Base-by-base conservation (phyloP, 1,140 invertebrate species). In the Halesus radiatus region DNA sequence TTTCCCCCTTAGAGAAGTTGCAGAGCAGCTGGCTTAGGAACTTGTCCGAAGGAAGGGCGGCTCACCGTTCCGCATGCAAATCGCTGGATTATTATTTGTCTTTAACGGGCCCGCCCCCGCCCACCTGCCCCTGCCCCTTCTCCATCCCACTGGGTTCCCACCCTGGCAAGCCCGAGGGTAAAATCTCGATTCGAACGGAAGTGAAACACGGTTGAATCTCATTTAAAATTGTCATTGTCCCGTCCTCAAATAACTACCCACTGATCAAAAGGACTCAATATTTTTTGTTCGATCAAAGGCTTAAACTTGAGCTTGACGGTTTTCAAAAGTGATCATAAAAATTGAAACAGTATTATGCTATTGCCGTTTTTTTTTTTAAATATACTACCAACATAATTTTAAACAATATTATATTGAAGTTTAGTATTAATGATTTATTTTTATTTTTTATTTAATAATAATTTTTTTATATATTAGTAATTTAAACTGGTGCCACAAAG, bases 21-120 rank as follows among this genome's bases (percentile, higher is more conserved):
- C 60, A 26, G 22, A 66, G 62, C 72, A 54, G 72, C 45, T n/a
- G 72, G 72, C 72, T 54, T 54, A 54, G 53, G 32, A 74, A 74
- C 50, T 74, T 74, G 72, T 29, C 72, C 50, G 52, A 56, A 53
- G 72, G 72, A 74, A 56, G 72, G 52, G 72, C 52, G 72, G 72
- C 22, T 16, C 72, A 56, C 20, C 72, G 72, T 74, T 54, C 23
- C 53, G 53, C 72, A 74, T 74, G 72, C 72, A 74, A 74, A 74
- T 74, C 72, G 72, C 50, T 32, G 72, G 72, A 74, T 74, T 74
- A 74, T 74, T 74, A 74, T 74, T 74, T 74, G 72, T 56, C 72
- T 56, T 74, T 56, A 56, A 29, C 53, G 72, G 53, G 23, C 23
- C 53, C 72, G 72, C 20, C 70, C 54, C 54, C 54, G n/a, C 56